Conservation (phyloP, 2,797 vertebrate genomes). For the Cheirogaleus major region DNA sequence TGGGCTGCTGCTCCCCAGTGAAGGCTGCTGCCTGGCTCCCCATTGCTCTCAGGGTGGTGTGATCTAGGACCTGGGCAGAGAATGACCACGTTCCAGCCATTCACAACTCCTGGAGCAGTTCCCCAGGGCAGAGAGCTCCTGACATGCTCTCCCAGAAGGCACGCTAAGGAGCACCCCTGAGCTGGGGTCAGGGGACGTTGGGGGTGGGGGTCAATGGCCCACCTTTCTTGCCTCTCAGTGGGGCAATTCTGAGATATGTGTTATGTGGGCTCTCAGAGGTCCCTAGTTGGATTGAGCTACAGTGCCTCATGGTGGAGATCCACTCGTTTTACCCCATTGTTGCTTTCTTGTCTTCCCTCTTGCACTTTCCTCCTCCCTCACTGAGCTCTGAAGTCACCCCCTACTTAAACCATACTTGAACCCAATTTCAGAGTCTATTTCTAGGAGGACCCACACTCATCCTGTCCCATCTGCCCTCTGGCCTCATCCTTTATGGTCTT, state of each 20-base stretch:
- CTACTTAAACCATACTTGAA: not conserved
- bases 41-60: not conserved
- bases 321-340: not conserved
- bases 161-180: not conserved
- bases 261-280: not conserved
- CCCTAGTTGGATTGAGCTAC: not conserved
- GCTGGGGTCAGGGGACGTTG: not conserved
- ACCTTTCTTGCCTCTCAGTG: not conserved
- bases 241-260: not conserved
- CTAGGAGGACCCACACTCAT: not conserved
- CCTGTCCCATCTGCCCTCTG: too few relatives aligned
- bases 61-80: not conserved
- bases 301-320: not conserved
- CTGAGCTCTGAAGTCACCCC: not conserved
- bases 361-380: not conserved
- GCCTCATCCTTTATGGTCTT: fast-evolving
- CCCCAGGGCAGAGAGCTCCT: too few relatives aligned
- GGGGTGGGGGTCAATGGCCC: not conserved
- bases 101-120: not conserved
- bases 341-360: not conserved
- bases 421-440: not conserved
- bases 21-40: not conserved
- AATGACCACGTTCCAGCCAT: fast-evolving
- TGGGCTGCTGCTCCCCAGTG: not conserved
- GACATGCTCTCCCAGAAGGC: not conserved